Percentiles rank a stretch among this genome's conserved stretches.
Evolutionary conservation across 2,888 invertebrate genomes (phyloP).

Genomic region (Drosophila cognata): DNA sequence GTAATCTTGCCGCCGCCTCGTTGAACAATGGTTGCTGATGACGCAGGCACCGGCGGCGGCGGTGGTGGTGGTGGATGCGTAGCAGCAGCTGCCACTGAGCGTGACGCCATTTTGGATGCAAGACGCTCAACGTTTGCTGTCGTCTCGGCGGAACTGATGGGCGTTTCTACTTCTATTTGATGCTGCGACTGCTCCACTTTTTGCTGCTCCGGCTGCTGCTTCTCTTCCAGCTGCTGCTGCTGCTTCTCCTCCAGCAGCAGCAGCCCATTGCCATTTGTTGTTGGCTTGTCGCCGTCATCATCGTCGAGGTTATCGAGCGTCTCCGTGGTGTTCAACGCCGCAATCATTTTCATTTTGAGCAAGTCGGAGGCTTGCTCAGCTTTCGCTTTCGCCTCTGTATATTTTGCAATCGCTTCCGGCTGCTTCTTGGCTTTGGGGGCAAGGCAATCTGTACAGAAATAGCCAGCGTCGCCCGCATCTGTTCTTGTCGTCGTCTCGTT

Average conservation of each 20-base stretch:
- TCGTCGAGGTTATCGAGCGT: slow-evolving; percentile 46
- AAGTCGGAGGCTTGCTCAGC: not conserved
- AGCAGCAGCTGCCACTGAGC: not conserved
- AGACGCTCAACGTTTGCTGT: not conserved
- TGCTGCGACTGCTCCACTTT: not conserved
- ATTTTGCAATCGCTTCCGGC: slow-evolving; percentile 1
- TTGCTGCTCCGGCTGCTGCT: not conserved
- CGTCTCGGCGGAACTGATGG: not conserved
- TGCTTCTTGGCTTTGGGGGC: slow-evolving; percentile 1
- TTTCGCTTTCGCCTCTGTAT: slow-evolving; percentile 7
- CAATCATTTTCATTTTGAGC: slow-evolving; percentile 46
- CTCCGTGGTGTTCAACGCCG: slow-evolving; percentile 61
- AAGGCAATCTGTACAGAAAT: slow-evolving; percentile 21
- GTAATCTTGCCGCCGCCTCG: slow-evolving; percentile 51
- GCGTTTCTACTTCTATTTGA: not conserved
- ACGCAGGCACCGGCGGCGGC: not conserved
- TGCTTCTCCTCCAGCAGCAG: not conserved
- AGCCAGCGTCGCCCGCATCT: slow-evolving; percentile 4
- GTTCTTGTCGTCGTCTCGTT: slow-evolving; percentile 12
- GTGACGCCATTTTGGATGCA: slow-evolving; percentile 10
- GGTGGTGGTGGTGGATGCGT: not conserved
- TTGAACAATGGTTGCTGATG: not conserved
- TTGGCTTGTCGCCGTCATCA: slow-evolving; percentile 11
- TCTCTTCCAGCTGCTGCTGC: not conserved
- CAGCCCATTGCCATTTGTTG: slow-evolving; percentile 6